Conservation (phyloP, 2,888 invertebrate species). For the Aethes cnicana region DNA sequence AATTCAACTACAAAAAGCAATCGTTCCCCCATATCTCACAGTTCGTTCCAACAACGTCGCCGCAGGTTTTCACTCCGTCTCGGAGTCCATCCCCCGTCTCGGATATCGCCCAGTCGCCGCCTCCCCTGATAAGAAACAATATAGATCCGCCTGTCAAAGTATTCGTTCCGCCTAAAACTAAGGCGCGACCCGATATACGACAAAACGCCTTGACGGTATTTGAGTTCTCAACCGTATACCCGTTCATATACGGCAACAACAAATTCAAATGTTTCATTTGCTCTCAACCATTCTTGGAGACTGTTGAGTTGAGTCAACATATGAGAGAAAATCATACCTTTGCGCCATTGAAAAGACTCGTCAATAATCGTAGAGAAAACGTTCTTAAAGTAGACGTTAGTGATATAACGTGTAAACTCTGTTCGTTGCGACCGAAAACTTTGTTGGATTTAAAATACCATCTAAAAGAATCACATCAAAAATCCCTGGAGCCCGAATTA, state of each 20-base stretch:
- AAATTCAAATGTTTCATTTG: conserved; percentile 76
- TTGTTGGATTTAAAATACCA: conserved; percentile 61
- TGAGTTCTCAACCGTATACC: conserved; percentile 71
- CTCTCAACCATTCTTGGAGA: conserved; percentile 66
- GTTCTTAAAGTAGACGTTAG: conserved; percentile 71
- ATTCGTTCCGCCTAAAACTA: conserved; percentile 37
- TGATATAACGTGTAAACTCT: conserved; percentile 64
- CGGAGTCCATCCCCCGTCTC: conserved; percentile 61
- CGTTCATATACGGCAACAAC: conserved; percentile 72
- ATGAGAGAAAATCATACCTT: conserved; percentile 64
- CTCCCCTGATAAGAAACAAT: conserved; percentile 33
- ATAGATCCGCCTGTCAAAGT: conserved; percentile 32
- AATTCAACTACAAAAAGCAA: conserved; percentile 43
- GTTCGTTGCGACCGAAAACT: conserved; percentile 46
- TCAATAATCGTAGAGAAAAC: conserved; percentile 68
- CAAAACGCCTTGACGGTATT: conserved; percentile 69
- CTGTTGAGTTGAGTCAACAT: conserved; percentile 56
- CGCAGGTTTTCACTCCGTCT: conserved; percentile 43
- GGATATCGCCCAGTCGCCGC: conserved; percentile 32
- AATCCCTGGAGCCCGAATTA: conserved; percentile 61
- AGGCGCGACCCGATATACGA: conserved; percentile 53
- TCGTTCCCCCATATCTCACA: conserved; percentile 8
- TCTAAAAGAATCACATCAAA: conserved; percentile 60
- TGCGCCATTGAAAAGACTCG: conserved; percentile 59
- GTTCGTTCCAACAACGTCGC: conserved; percentile 27